Conservation (phyloP, 2,888 invertebrate species). For the Eilema sororculum region DNA sequence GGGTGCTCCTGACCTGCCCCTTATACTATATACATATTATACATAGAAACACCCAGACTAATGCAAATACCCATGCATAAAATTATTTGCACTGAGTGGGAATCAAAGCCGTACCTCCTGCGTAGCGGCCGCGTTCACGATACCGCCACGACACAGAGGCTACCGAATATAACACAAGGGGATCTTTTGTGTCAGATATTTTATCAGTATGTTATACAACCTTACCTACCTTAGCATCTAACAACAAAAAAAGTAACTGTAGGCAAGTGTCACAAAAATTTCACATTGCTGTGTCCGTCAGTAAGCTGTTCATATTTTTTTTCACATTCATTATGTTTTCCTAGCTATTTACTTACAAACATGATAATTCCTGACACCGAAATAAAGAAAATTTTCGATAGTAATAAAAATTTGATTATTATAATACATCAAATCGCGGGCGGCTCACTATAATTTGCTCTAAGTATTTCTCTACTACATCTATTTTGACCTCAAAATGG, state of each 20-base stretch:
- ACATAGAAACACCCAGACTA: too few species aligned
- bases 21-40: too few species aligned
- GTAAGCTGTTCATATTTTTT: neutral
- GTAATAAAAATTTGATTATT: constrained; percentile 22
- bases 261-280: neutral
- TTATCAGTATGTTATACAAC: neutral
- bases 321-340: neutral
- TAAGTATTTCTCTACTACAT: neutral
- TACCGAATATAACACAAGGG: too few species aligned
- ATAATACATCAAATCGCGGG: constrained; percentile 9
- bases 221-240: neutral
- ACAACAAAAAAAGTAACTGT: neutral
- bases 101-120: too few species aligned
- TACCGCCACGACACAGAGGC: too few species aligned
- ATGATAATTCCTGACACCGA: constrained; percentile 11
- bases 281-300: neutral
- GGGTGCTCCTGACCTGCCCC: too few species aligned
- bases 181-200: too few species aligned
- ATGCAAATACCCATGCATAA: too few species aligned
- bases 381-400: constrained; percentile 19
- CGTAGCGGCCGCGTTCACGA: too few species aligned
- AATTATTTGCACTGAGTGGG: too few species aligned
- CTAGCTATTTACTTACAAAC: neutral
- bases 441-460: neutral
- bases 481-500: constrained; percentile 47